Base-by-base conservation (phyloP, 53 echinoderm and acorn worm genomes). In the Actinopyga echinites region DNA sequence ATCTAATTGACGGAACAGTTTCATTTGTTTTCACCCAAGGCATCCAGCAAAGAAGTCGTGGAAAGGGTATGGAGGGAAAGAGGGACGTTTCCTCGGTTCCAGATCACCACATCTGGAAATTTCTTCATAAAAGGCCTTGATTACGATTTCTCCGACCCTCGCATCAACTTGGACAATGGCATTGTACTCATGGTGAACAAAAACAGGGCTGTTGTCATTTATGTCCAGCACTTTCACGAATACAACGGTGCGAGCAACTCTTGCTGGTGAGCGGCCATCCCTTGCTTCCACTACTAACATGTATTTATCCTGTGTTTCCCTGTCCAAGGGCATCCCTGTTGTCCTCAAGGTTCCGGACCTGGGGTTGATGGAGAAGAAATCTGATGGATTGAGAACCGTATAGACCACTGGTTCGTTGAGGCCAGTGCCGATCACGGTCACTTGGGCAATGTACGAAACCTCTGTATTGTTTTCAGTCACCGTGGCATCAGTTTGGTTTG, bases 81-180 rank as follows among this genome's bases (percentile, higher is more conserved):
- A n/a, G n/a, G n/a, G n/a, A n/a, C n/a, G n/a, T n/a, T n/a, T n/a
- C n/a, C n/a, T n/a, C n/a, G n/a, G n/a, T n/a, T n/a, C n/a, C n/a
- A n/a, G n/a, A n/a, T n/a, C n/a, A n/a, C n/a, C n/a, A n/a, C n/a
- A n/a, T 83, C n/a, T n/a, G n/a, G n/a, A n/a, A n/a, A n/a, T n/a
- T n/a, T n/a, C 87, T 80, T 91, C 94, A n/a, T n/a, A n/a, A n/a
- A n/a, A n/a, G n/a, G n/a, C n/a, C n/a, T n/a, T n/a, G n/a, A n/a
- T 79, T 30, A 97, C 97, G 36, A 94, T 79, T 80, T 94, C 94
- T 69, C 94, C 94, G 3, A 97, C 85, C 22, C 64, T 84, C 29
- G 97, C 97, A 67, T 97, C 97, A 31, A 97, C 97, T 87, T 97
- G 97, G 20, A 97, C 97, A 55, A 92, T 90, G 84, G 97, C 97